phyloP scores from a whole-genome alignment of 2,888 invertebrate genomes.

The Lycia hirtaria region DNA sequence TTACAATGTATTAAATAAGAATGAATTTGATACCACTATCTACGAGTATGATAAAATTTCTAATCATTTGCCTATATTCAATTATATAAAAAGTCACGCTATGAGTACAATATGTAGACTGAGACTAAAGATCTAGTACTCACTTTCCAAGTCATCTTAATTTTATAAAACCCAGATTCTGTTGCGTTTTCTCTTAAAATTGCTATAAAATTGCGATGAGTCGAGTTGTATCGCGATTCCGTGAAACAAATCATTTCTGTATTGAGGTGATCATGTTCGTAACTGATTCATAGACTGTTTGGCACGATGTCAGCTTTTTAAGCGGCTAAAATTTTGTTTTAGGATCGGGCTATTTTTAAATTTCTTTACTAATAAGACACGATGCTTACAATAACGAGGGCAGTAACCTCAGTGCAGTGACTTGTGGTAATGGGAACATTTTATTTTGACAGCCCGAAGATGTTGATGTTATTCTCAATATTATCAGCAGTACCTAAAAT shows the following conservation, averaged over 20 bases:
- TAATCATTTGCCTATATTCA: no score
- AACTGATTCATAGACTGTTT: slow-evolving; percentile 41
- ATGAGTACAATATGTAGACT: slow-evolving; percentile 30
- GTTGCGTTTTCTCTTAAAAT: slow-evolving; percentile 32
- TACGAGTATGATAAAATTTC: no score
- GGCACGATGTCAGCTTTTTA: slow-evolving; percentile 41
- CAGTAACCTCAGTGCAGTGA: slow-evolving; percentile 54
- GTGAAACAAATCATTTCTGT: slow-evolving; percentile 31
- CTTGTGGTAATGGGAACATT: slow-evolving; percentile 24
- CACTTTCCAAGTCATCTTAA: slow-evolving; percentile 44
- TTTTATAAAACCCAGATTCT: slow-evolving; percentile 43
- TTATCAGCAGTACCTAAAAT: background rate
- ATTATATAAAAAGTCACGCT: no score
- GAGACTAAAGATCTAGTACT: slow-evolving; percentile 32
- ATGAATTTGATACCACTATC: no score
- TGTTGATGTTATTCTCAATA: slow-evolving; percentile 10
- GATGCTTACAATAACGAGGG: slow-evolving; percentile 61
- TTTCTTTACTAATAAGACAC: slow-evolving; percentile 54
- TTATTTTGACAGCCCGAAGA: slow-evolving; percentile 27
- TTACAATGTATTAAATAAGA: no score
- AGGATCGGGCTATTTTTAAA: slow-evolving; percentile 51
- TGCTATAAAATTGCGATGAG: slow-evolving; percentile 52
- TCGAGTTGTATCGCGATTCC: slow-evolving; percentile 40
- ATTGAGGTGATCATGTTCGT: slow-evolving; percentile 17
- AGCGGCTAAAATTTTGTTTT: slow-evolving; percentile 44